These are phyloP conservation scores for Danio kyathit DNA, from an alignment of 2,797 vertebrate species.

Conservation along the genomic window DNA sequence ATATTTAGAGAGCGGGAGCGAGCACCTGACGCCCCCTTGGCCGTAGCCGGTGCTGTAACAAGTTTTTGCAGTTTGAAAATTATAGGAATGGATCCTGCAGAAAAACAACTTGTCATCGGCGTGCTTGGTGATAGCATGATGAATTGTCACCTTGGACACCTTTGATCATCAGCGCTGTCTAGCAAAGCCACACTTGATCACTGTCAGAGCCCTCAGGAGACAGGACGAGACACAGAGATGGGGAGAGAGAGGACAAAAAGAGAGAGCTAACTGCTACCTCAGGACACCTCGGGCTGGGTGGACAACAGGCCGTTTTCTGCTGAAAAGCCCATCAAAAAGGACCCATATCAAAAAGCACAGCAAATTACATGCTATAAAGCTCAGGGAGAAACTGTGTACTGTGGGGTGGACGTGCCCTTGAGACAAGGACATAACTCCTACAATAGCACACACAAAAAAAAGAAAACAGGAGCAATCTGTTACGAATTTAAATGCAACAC, in stretches of 20 bases:
- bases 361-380: conserved; percentile 37
- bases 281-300: conserved; percentile 42
- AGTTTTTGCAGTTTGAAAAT: conserved; percentile 64
- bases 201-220: conserved; percentile 76
- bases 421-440: conserved; percentile 40
- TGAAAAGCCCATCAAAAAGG: conserved; percentile 34
- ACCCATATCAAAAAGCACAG: conserved; percentile 30
- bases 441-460: not conserved
- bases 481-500: conserved; percentile 14
- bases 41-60: conserved; percentile 30
- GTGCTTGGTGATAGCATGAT: conserved; percentile 76
- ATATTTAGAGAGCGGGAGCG: conserved; percentile 19
- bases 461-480: conserved; percentile 22
- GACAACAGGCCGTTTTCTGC: conserved; percentile 37
- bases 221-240: conserved; percentile 68
- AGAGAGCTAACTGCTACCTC: conserved; percentile 61
- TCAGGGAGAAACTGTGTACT: not conserved
- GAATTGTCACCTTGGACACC: conserved; percentile 78
- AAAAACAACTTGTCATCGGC: conserved; percentile 77
- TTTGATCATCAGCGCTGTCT: conserved; percentile 79
- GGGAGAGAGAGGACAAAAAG: conserved; percentile 35
- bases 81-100: conserved; percentile 72
- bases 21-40: conserved; percentile 20
- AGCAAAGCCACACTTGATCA: conserved; percentile 80
- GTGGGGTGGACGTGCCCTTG: conserved; percentile 37